Evolutionary conservation across 2,113 vertebrate genomes (phyloP), one percentile per base, ranked within the genome.

Genomic region (Colistium nudipinnis): DNA sequence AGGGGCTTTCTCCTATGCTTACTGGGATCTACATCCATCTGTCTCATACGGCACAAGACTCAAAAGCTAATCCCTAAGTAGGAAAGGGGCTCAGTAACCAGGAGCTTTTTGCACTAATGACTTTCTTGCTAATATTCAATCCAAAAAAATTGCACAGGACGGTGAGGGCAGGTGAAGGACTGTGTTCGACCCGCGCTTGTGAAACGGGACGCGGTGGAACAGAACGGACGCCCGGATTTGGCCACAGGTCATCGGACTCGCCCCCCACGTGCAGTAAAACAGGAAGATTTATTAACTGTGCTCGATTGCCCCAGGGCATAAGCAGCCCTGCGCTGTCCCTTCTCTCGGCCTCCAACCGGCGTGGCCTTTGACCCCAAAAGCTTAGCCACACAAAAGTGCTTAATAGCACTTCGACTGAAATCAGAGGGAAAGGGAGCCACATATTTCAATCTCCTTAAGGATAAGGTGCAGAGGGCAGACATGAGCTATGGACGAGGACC

Each of bases 51-150:
- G 62, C 73, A 73, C 28, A 8, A 70, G 72, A 83, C 54, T 66
- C 41, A 62, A 56, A 64, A 62, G 59, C 73, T 81, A 85, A 91
- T 89, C 79, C 86, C 74, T 47, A 72, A 72, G 62, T 57, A 62
- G 62, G 30, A 56, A 82, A 38, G 43, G 66, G 63, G 39, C 70
- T 82, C 60, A 76, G 69, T 71, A 84, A 75, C 83, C 70, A 65
- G 43, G 51, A 56, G 74, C 67, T 83, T 83, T 70, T 52, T 33
- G 55, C 39, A 62, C 83, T 78, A 86, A 88, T 76, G 65, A 74
- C 66, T 78, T 85, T 64, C 35, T 67, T 80, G 80, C 73, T 85
- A 88, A 88, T 87, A 83, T 86, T 86, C 81, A 87, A 88, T 89
- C 72, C 74, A n/a, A n/a, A 1, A 78, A 70, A 85, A 82, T 71